Evolutionary conservation across 2,888 invertebrate genomes (phyloP).

Genomic region (Teleogryllus oceanicus): DNA sequence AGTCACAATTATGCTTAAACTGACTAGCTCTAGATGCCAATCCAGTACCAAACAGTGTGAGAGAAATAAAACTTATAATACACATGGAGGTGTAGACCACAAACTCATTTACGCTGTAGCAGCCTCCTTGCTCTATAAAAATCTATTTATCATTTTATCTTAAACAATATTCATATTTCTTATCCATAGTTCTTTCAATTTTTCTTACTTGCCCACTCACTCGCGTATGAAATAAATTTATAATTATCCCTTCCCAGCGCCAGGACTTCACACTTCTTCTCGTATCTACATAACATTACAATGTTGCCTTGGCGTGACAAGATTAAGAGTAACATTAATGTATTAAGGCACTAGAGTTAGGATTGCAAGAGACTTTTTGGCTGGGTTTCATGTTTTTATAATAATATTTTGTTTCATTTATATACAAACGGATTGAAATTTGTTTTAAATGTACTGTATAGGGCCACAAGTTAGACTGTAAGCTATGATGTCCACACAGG

Average conservation of each 20-base stretch:
- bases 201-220: background rate
- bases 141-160: background rate
- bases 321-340: background rate
- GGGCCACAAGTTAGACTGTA: background rate
- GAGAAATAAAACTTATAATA: no score
- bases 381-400: background rate
- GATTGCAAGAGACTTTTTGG: conserved; percentile 12
- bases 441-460: background rate
- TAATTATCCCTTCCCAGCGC: background rate
- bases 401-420: background rate
- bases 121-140: background rate
- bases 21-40: no score
- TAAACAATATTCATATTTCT: background rate
- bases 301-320: background rate
- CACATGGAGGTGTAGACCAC: no score
- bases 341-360: conserved; percentile 11
- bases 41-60: no score
- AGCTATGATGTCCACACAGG: no score
- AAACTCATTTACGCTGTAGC: background rate
- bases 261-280: background rate
- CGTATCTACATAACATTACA: background rate
- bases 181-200: background rate
- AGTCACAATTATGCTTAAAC: no score
- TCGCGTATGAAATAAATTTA: background rate
- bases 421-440: background rate